A percentile compares a stretch with the other conserved stretches of the same genome.
These are phyloP conservation scores for Urophycis tenuis DNA, from an alignment of 2,797 vertebrate species.

Conservation along the genomic window DNA sequence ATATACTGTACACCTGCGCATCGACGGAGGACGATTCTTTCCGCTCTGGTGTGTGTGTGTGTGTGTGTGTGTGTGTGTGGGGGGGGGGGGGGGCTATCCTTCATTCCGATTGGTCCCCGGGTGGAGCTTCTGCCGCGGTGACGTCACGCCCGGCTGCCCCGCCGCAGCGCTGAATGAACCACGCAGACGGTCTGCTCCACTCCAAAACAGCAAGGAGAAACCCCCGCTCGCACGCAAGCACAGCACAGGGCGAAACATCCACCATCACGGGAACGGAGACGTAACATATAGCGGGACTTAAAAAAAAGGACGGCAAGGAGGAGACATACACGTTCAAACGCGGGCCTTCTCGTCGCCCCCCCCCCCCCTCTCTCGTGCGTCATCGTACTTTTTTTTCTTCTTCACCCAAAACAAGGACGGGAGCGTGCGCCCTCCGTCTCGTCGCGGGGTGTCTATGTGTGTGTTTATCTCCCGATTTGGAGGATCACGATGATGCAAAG, in stretches of 20 bases:
- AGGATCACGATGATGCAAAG: constrained; percentile 94
- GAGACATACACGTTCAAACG: constrained; percentile 11
- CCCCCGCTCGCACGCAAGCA: constrained; percentile 47
- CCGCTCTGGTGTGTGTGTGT: background rate
- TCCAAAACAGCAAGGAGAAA: constrained; percentile 66
- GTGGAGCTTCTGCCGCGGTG: constrained; percentile 70
- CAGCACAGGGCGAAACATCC: constrained; percentile 42
- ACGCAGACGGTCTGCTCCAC: constrained; percentile 73
- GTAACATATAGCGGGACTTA: constrained; percentile 27
- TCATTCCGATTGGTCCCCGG: constrained; percentile 63
- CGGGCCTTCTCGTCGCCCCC: background rate
- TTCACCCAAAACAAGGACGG: constrained; percentile 49
- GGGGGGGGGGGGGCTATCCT: constrained; percentile 27
- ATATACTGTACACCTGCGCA: background rate
- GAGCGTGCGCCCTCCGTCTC: constrained; percentile 61
- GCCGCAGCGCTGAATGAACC: constrained; percentile 92
- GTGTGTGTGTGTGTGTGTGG: too few species aligned
- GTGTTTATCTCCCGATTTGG: constrained; percentile 60
- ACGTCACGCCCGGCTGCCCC: constrained; percentile 84
- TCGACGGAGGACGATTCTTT: background rate
- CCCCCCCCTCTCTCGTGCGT: constrained; percentile 20
- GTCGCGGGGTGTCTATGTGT: constrained; percentile 62
- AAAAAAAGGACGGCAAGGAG: constrained; percentile 20
- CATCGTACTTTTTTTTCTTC: constrained; percentile 26
- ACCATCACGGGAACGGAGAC: constrained; percentile 38